Conservation (phyloP, 2,113 vertebrate genomes). For the Crotalus horridus region DNA sequence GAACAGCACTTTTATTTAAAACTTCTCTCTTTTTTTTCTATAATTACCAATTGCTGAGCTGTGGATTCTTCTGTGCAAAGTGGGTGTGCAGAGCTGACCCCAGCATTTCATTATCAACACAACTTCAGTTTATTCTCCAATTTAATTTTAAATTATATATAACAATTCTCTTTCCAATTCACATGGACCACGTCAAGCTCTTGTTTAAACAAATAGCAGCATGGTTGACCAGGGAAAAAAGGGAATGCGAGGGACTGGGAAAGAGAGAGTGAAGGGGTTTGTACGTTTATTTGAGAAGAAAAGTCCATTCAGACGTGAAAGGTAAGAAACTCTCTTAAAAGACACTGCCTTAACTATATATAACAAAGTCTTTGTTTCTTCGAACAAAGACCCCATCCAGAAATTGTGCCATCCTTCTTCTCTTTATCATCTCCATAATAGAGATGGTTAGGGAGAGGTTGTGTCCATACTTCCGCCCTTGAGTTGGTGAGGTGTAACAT, state of each 20-base stretch:
- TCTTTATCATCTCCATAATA: neutral
- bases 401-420: neutral
- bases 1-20: neutral
- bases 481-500: neutral
- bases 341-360: neutral
- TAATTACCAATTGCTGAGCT: neutral
- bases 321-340: neutral
- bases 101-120: neutral
- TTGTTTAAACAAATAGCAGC: neutral
- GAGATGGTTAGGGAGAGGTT: neutral
- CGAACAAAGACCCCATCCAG: neutral
- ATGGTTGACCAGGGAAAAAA: neutral
- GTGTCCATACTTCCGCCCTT: neutral
- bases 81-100: neutral
- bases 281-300: neutral
- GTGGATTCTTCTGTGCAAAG: neutral
- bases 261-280: neutral
- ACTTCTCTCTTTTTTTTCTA: neutral
- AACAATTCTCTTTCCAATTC: neutral
- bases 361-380: neutral
- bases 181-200: neutral
- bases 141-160: neutral
- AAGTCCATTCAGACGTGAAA: neutral
- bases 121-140: neutral
- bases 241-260: neutral